These are phyloP conservation scores for Xyrauchen texanus DNA, from an alignment of 2,113 vertebrate genomes.

Conservation along the genomic window DNA sequence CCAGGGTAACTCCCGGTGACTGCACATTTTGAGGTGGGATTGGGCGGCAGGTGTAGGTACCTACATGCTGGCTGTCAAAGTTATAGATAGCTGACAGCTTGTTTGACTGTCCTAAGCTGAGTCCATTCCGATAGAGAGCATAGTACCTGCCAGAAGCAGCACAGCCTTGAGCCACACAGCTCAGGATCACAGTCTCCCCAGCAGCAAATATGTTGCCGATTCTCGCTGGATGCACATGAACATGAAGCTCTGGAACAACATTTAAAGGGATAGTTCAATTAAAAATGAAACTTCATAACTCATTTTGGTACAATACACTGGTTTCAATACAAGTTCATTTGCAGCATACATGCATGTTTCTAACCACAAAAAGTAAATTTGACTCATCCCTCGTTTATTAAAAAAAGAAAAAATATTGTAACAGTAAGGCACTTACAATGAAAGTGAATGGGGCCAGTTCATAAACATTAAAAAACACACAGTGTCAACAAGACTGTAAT, in stretches of 20 bases:
- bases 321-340: no score
- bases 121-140: slow-evolving; percentile 72
- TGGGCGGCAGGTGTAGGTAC: slow-evolving; percentile 72
- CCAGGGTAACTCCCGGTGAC: slow-evolving; percentile 64
- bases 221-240: slow-evolving; percentile 71
- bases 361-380: no score
- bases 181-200: slow-evolving; percentile 74
- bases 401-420: no score
- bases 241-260: slow-evolving; percentile 71
- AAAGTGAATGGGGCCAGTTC: no score
- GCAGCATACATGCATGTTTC: no score
- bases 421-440: no score
- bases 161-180: slow-evolving; percentile 74
- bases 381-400: no score
- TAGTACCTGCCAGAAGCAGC: slow-evolving; percentile 70
- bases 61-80: slow-evolving; percentile 69
- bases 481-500: no score
- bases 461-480: no score
- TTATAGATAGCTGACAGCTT: slow-evolving; percentile 70
- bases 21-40: slow-evolving; percentile 74
- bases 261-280: no score
- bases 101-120: slow-evolving; percentile 70
- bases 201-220: slow-evolving; percentile 69
- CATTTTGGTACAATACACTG: background rate
- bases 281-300: background rate